Base-by-base conservation (phyloP, 1,140 invertebrate species). In the Leucophenga varia region DNA sequence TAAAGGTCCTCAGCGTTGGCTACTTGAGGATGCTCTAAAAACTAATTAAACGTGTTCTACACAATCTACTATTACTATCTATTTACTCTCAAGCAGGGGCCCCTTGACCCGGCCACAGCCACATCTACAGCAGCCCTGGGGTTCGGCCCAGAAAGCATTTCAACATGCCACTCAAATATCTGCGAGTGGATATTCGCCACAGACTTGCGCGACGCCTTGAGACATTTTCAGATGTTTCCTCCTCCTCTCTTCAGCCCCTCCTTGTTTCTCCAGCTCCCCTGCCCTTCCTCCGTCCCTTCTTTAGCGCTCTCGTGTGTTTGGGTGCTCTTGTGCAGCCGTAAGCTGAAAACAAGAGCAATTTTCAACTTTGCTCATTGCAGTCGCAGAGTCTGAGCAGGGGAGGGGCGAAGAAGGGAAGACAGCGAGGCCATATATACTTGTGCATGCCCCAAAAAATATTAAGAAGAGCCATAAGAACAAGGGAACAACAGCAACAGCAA, bases 31-130 rank as follows among this genome's bases (percentile, higher is more conserved):
- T n/a, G n/a, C n/a, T n/a, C n/a, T n/a, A 49, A 47, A 60, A 60
- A 54, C 61, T 57, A 64, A 63, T 63, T 63, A 64, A 60, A 54
- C 41, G 55, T 54, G 49, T 48, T 64, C 44, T 49, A 43, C 40
- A 54, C 56, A 63, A 55, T 52, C 52, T 47, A 59, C 52, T n/a
- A n/a, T n/a, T n/a, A n/a, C n/a, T n/a, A n/a, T n/a, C n/a, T n/a
- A n/a, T n/a, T n/a, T n/a, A n/a, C n/a, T n/a, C n/a, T n/a, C n/a
- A n/a, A n/a, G n/a, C n/a, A n/a, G n/a, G n/a, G n/a, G 16, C 43
- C 36, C 43, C 42, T 40, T 47, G 22, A 43, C 9, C 47, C 9
- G 9, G 21, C 20, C 18, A n/a, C n/a, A 32, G 1, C 19, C 28
- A 34, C 32, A 30, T 46, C 57, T 50, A n/a, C n/a, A n/a, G n/a